A percentile compares a stretch with the other conserved stretches of the same genome.
These are phyloP conservation scores for Unio pictorum DNA, from an alignment of 2,888 invertebrate species.

Conservation along the genomic window DNA sequence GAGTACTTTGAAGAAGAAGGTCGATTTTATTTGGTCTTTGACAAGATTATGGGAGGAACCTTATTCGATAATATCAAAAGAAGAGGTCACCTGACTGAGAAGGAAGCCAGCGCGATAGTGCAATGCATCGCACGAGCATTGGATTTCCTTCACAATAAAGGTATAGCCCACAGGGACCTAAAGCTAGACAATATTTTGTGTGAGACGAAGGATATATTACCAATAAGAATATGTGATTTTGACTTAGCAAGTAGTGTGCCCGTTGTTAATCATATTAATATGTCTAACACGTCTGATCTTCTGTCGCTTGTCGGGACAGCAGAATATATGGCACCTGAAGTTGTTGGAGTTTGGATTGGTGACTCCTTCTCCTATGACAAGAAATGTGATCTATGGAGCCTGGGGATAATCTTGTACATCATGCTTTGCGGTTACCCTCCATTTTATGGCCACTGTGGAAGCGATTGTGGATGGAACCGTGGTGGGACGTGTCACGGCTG, in stretches of 20 bases:
- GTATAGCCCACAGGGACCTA: conserved; percentile 88
- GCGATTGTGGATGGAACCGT: conserved; percentile 95
- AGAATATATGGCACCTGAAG: too few relatives aligned
- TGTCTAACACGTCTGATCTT: conserved; percentile 43
- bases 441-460: conserved; percentile 95
- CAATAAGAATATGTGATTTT: conserved; percentile 98
- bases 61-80: conserved; percentile 94
- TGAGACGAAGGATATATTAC: conserved; percentile 84
- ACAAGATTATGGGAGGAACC: conserved; percentile 93
- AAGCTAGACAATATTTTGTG: conserved; percentile 99
- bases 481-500: conserved; percentile 89
- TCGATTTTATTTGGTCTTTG: conserved; percentile 94
- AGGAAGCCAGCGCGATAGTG: conserved; percentile 82
- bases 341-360: too few relatives aligned
- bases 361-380: too few relatives aligned
- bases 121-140: conserved; percentile 94
- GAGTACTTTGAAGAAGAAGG: conserved; percentile 90
- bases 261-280: conserved; percentile 71
- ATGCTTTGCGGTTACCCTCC: conserved; percentile 97
- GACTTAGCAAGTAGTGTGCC: conserved; percentile 94
- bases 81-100: conserved; percentile 82
- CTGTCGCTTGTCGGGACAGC: too few relatives aligned
- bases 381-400: conserved; percentile 76
- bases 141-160: conserved; percentile 79
- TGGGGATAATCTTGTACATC: conserved; percentile 93